phyloP scores from a whole-genome alignment of 2,797 vertebrate genomes.

The Salarias fasciatus region DNA sequence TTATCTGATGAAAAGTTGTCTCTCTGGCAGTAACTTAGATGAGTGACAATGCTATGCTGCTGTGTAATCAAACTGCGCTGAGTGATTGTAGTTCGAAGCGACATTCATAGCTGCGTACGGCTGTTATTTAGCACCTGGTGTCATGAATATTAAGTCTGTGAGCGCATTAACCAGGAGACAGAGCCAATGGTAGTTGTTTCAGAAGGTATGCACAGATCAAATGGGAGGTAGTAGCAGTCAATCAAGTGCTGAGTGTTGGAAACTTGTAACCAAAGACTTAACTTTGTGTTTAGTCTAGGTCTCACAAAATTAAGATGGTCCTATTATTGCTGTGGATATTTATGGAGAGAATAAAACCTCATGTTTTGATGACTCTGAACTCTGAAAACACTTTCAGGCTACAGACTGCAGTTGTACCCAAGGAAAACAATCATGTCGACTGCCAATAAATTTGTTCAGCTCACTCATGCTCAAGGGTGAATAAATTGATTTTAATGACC shows the following conservation, averaged over 20 bases:
- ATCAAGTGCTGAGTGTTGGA: not conserved
- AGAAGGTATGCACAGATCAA: not conserved
- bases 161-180: constrained; percentile 15
- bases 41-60: constrained; percentile 24
- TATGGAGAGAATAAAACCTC: no score
- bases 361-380: not conserved
- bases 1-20: constrained; percentile 33
- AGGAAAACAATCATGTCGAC: not conserved
- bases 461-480: not conserved
- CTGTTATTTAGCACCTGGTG: constrained; percentile 38
- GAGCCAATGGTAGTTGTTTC: not conserved
- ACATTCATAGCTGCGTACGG: constrained; percentile 36
- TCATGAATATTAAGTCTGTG: not conserved
- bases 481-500: constrained; percentile 25
- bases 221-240: not conserved
- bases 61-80: constrained; percentile 42
- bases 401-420: not conserved
- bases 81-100: constrained; percentile 38
- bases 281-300: not conserved
- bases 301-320: not conserved
- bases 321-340: not conserved
- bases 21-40: constrained; percentile 39
- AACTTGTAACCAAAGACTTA: not conserved
- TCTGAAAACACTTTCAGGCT: no score
- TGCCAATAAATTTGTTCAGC: not conserved